Conservation (phyloP, 2,888 invertebrate genomes). For the Tipula confusa region DNA sequence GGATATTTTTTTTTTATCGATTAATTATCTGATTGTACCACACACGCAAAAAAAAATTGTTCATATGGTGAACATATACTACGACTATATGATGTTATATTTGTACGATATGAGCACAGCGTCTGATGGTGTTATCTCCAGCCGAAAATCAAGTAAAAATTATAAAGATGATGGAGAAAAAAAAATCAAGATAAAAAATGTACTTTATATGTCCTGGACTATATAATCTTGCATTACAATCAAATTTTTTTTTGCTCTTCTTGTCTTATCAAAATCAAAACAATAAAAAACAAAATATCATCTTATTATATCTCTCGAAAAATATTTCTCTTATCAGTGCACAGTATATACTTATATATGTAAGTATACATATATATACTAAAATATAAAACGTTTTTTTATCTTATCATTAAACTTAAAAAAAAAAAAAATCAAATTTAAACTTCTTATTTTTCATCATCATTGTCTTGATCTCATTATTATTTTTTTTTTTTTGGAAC, state of each 20-base stretch:
- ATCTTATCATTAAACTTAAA: slow-evolving; percentile 5
- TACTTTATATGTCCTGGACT: neutral
- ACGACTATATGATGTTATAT: neutral
- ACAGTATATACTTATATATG: neutral
- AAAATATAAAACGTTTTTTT: neutral
- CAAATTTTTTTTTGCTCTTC: neutral
- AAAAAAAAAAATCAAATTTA: neutral
- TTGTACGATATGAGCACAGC: neutral
- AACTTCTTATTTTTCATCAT: slow-evolving; percentile 25
- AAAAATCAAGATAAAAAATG: neutral
- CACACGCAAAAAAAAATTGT: neutral
- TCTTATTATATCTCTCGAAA: neutral
- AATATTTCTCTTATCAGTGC: neutral
- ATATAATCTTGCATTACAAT: neutral
- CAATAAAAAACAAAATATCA: neutral
- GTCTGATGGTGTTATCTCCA: neutral
- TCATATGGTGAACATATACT: neutral
- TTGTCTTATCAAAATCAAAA: slow-evolving; percentile 25
- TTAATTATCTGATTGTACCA: slow-evolving; percentile 3
- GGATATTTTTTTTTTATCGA: slow-evolving; percentile 15
- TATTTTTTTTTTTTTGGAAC: neutral
- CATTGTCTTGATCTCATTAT: slow-evolving; percentile 25
- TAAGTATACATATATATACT: no score
- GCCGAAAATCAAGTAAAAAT: neutral
- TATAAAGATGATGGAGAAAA: neutral